These are phyloP conservation scores for Drosophila rufa DNA, from an alignment of 1,140 invertebrate genomes.

Conservation along the genomic window DNA sequence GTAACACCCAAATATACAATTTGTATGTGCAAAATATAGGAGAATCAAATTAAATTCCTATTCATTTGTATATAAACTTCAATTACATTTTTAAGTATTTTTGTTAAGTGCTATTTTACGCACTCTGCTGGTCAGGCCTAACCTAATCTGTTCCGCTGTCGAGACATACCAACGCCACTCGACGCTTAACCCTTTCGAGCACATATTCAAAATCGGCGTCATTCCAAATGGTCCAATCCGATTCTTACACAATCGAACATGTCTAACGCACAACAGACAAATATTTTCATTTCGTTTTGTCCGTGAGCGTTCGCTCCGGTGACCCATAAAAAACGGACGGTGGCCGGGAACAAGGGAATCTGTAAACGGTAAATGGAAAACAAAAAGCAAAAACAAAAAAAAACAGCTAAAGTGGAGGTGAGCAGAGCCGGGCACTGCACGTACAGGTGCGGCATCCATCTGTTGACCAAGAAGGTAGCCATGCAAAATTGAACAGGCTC, in stretches of 20 bases:
- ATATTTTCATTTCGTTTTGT: constrained; percentile 50
- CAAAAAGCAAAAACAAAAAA: background rate
- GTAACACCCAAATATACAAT: background rate
- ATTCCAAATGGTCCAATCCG: constrained; percentile 37
- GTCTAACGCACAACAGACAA: constrained; percentile 47
- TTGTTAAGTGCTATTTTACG: background rate
- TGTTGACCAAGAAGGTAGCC: constrained; percentile 52
- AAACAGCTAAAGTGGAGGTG: constrained; percentile 9
- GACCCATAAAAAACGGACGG: constrained; percentile 36
- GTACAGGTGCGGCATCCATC: constrained; percentile 29
- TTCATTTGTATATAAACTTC: background rate
- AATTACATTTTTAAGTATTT: too few species aligned
- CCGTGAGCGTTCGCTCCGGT: constrained; percentile 37
- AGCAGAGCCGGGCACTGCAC: constrained; percentile 6
- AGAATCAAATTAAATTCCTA: background rate
- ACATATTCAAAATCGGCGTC: constrained; percentile 21
- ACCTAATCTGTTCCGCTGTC: constrained; percentile 5
- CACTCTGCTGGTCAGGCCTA: background rate
- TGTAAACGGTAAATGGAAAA: constrained; percentile 9
- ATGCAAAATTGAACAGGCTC: constrained; percentile 47
- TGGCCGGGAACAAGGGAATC: constrained; percentile 4
- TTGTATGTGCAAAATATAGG: background rate
- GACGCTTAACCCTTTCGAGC: constrained; percentile 17
- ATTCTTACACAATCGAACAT: constrained; percentile 42
- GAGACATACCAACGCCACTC: constrained; percentile 4